Conservation (phyloP, 2,888 invertebrate genomes). For the Drosophila mulleri region DNA sequence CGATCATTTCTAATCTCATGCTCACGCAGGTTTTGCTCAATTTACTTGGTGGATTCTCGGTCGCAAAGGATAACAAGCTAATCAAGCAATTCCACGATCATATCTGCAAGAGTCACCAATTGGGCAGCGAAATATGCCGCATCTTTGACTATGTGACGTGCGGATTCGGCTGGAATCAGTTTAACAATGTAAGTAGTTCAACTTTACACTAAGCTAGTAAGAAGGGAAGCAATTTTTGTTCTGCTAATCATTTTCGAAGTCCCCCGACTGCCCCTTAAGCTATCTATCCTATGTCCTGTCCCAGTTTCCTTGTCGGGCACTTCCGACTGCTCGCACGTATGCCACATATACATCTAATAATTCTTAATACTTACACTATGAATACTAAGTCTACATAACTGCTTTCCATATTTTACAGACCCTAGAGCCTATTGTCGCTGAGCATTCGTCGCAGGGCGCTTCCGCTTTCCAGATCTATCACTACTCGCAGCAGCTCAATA, state of each 20-base stretch:
- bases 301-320: no score
- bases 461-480: slow-evolving; percentile 86
- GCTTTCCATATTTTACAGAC: slow-evolving; percentile 80
- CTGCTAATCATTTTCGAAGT: no score
- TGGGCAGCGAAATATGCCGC: slow-evolving; percentile 27
- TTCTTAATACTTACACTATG: no score
- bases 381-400: no score
- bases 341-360: no score
- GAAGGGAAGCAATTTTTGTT: neutral
- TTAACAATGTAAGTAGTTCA: slow-evolving; percentile 35
- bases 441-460: slow-evolving; percentile 87
- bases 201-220: neutral
- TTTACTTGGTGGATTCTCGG: slow-evolving; percentile 48
- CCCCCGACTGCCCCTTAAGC: no score
- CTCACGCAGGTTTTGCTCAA: slow-evolving; percentile 39
- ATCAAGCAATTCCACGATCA: slow-evolving; percentile 40
- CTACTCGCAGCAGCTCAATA: slow-evolving; percentile 85
- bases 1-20: neutral
- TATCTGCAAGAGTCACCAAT: slow-evolving; percentile 32
- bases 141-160: slow-evolving; percentile 55
- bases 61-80: slow-evolving; percentile 31
- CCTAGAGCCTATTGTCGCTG: slow-evolving; percentile 87
- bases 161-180: slow-evolving; percentile 58
- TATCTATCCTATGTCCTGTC: no score
- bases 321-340: no score